A percentile compares a stretch with the other conserved stretches of the same genome.
phyloP scores from a whole-genome alignment of 2,888 invertebrate genomes.

The Thymelicus acteon region DNA sequence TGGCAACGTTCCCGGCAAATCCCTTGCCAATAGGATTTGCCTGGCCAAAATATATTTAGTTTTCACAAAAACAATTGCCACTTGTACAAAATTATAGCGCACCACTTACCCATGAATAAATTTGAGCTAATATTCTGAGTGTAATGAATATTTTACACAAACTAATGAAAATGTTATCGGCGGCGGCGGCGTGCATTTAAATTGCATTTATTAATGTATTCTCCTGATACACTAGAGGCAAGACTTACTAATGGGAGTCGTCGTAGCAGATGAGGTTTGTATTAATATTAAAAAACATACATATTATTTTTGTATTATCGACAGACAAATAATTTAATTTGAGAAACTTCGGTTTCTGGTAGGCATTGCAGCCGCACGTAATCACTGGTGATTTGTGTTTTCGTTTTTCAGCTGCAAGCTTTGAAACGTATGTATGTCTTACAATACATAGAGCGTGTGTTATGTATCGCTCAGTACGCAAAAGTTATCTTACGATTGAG shows the following conservation, averaged over 20 bases:
- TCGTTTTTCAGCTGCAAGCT: no score
- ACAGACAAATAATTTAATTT: no score
- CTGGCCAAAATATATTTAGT: conserved; percentile 35
- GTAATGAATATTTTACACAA: conserved; percentile 19
- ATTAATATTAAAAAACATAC: no score
- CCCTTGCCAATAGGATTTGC: conserved; percentile 39
- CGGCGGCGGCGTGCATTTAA: conserved; percentile 15
- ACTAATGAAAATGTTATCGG: conserved; percentile 24
- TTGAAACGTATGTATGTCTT: no score
- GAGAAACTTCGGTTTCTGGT: no score
- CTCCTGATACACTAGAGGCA: not conserved
- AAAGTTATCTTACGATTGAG: no score
- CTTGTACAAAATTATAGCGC: conserved; percentile 26
- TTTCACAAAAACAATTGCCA: conserved; percentile 37
- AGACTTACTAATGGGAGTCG: not conserved
- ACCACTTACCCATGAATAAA: conserved; percentile 32
- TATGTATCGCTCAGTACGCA: no score
- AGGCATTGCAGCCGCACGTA: no score
- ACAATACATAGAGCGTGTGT: no score
- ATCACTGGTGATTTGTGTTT: no score
- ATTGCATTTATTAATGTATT: conserved; percentile 17
- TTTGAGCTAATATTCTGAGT: conserved; percentile 16
- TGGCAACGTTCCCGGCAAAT: conserved; percentile 35
- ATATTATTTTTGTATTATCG: no score
- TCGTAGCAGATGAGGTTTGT: not conserved